A percentile compares a stretch with the other conserved stretches of the same genome.
phyloP scores from a whole-genome alignment of 2,797 vertebrate species.

The Thripadectes ignobilis region DNA sequence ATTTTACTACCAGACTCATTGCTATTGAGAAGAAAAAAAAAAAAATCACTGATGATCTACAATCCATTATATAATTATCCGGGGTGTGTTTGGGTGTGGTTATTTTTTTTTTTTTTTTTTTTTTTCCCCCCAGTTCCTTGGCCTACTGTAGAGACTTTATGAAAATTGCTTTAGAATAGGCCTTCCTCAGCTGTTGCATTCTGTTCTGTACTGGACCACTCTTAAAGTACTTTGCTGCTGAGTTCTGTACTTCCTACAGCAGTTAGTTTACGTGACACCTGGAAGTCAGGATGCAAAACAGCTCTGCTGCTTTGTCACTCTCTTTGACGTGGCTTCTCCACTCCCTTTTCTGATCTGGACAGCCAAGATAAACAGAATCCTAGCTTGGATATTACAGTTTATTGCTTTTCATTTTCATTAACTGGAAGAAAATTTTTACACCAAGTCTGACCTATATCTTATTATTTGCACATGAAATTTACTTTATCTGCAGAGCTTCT shows the following conservation, averaged over 20 bases:
- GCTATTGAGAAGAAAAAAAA: slow-evolving; percentile 41
- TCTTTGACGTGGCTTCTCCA: background rate
- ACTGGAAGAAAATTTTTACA: background rate
- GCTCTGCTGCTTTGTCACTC: background rate
- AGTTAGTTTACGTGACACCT: background rate
- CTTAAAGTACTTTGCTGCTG: background rate
- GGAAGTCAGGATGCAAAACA: background rate
- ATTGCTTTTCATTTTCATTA: background rate
- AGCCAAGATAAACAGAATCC: background rate
- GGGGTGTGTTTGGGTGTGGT: no score
- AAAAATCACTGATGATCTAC: slow-evolving; percentile 26
- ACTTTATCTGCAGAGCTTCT: background rate
- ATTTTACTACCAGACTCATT: slow-evolving; percentile 74
- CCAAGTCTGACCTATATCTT: background rate
- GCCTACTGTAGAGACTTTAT: background rate
- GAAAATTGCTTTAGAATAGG: slow-evolving; percentile 24
- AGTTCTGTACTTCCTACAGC: background rate
- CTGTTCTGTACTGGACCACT: background rate
- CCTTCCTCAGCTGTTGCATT: background rate
- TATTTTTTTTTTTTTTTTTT: background rate
- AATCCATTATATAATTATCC: slow-evolving; percentile 41
- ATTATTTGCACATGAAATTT: background rate
- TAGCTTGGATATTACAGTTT: background rate
- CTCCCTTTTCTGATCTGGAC: background rate
- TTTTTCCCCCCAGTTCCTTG: background rate